A percentile compares a stretch with the other conserved stretches of the same genome.
phyloP scores from a whole-genome alignment of 2,888 invertebrate genomes.

The Drosophila emarginata region DNA sequence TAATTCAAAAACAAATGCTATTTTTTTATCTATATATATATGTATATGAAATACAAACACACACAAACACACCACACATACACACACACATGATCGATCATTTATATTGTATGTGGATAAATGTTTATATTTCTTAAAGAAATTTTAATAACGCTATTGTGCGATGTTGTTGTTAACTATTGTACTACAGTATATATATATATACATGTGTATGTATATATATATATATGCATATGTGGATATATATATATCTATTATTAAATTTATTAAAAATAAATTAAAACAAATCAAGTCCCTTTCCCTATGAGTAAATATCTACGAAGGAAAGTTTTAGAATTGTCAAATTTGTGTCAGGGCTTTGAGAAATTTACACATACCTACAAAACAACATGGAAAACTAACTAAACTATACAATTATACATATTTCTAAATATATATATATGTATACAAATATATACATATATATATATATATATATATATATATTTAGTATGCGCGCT shows the following conservation, averaged over 20 bases:
- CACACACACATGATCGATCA: conserved; percentile 39
- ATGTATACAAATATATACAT: conserved; percentile 11
- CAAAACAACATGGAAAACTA: conserved; percentile 23
- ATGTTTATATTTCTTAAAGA: conserved; percentile 82
- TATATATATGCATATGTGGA: neutral
- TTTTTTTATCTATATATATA: conserved; percentile 63
- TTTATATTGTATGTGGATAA: conserved; percentile 67
- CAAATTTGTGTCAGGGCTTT: conserved; percentile 10
- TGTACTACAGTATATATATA: conserved; percentile 62
- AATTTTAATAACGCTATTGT: conserved; percentile 81
- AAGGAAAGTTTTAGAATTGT: conserved; percentile 5
- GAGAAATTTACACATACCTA: conserved; percentile 17
- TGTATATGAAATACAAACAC: conserved; percentile 19
- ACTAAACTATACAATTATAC: conserved; percentile 17
- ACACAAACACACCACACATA: conserved; percentile 24
- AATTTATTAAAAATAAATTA: conserved; percentile 77
- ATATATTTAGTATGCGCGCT: conserved; percentile 40
- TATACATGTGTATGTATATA: neutral
- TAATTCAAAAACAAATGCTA: conserved; percentile 58
- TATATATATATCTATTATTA: conserved; percentile 55
- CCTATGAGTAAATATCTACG: conserved; percentile 15
- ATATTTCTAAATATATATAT: conserved; percentile 32
- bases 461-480: conserved; percentile 18
- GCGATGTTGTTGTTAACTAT: conserved; percentile 81
- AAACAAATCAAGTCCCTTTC: conserved; percentile 62